Evolutionary conservation across 2,888 invertebrate species (phyloP).

Genomic region (Drosophila yooni): DNA sequence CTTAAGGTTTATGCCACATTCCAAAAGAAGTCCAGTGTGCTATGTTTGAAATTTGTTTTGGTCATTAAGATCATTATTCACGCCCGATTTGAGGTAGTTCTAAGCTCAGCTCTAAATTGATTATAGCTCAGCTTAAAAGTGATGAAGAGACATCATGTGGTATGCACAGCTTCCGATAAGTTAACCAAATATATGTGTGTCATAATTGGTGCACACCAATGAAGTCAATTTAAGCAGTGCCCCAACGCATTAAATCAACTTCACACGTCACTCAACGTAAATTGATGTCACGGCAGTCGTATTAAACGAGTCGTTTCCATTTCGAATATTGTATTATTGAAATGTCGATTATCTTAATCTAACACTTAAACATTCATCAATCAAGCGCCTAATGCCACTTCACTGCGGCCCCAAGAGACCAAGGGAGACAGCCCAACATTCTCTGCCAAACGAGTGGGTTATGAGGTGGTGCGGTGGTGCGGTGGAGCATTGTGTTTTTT

Average conservation of each 20-base stretch:
- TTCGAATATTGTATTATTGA: constrained; percentile 67
- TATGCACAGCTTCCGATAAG: neutral
- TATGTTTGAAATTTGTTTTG: neutral
- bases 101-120: neutral
- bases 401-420: constrained; percentile 41
- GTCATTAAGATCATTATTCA: neutral
- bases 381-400: constrained; percentile 74
- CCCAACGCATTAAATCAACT: constrained; percentile 35
- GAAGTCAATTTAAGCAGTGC: constrained; percentile 16
- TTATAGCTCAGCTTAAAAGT: neutral
- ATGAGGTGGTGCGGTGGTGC: constrained; percentile 2
- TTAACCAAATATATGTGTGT: neutral
- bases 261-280: constrained; percentile 51
- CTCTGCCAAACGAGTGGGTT: constrained; percentile 45
- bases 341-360: constrained; percentile 81
- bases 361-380: constrained; percentile 73
- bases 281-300: constrained; percentile 31
- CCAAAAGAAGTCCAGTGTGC: neutral
- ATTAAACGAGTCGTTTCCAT: constrained; percentile 32
- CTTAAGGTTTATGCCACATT: neutral
- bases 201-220: neutral
- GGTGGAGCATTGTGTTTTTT: constrained; percentile 24
- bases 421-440: constrained; percentile 10
- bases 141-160: neutral
- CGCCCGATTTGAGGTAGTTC: neutral